A percentile compares a stretch with the other conserved stretches of the same genome.
Conservation (phyloP, 2,113 vertebrate species). For the Eupsittula cactorum region DNA sequence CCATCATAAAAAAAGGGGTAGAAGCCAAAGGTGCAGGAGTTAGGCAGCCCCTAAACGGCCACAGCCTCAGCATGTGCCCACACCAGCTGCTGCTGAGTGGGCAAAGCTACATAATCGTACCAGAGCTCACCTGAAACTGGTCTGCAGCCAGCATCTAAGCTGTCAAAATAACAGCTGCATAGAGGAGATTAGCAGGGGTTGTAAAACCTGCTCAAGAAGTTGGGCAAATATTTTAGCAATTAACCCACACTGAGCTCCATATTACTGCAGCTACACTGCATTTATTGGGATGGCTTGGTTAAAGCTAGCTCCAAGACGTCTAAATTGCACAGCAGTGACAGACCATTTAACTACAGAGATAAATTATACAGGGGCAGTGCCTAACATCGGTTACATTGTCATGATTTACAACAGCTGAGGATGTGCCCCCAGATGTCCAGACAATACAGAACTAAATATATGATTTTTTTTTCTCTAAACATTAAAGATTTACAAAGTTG, state of each 20-base stretch:
- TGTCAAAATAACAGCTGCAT: constrained; percentile 57
- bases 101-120: background rate
- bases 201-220: constrained; percentile 64
- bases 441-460: background rate
- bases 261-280: background rate
- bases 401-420: constrained; percentile 38
- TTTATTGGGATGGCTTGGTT: background rate
- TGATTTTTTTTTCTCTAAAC: background rate
- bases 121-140: constrained; percentile 40
- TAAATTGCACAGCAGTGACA: constrained; percentile 2
- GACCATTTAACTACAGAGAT: background rate
- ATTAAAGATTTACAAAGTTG: background rate
- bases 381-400: background rate
- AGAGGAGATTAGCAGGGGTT: constrained; percentile 39
- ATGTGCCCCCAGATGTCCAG: constrained; percentile 19
- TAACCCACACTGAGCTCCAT: background rate
- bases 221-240: constrained; percentile 59
- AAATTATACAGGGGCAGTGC: background rate
- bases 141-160: constrained; percentile 18
- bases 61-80: background rate
- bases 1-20: too few species aligned
- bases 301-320: background rate
- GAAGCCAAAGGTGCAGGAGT: fast-evolving
- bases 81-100: background rate
- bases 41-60: background rate